Conservation (phyloP, 2,888 invertebrate species). For the Tipula lateralis region DNA sequence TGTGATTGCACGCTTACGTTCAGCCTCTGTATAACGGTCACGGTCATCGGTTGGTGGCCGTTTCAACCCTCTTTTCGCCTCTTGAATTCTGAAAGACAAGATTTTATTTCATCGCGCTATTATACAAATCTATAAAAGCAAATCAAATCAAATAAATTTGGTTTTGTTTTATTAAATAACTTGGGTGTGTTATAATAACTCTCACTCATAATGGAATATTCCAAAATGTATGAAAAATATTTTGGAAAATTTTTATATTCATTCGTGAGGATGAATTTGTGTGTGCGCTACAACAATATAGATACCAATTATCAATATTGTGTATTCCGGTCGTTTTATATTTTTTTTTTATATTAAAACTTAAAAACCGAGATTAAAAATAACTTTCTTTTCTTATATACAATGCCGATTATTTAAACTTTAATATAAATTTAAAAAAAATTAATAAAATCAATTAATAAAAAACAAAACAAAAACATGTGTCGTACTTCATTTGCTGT, state of each 20-base stretch:
- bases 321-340: background rate
- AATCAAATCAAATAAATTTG: background rate
- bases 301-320: background rate
- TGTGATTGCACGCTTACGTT: slow-evolving; percentile 45
- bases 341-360: background rate
- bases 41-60: slow-evolving; percentile 42
- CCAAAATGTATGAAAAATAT: slow-evolving; percentile 1
- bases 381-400: background rate
- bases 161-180: background rate
- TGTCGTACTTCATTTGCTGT: slow-evolving; percentile 62
- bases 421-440: slow-evolving; percentile 5
- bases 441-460: background rate
- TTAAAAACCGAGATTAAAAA: background rate
- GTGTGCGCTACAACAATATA: background rate
- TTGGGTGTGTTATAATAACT: background rate
- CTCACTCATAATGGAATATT: background rate
- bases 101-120: background rate
- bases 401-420: background rate
- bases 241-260: background rate
- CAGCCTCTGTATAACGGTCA: slow-evolving; percentile 41
- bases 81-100: slow-evolving; percentile 43
- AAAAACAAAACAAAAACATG: slow-evolving; percentile 26
- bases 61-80: slow-evolving; percentile 45
- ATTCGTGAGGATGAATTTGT: background rate
- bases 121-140: slow-evolving; percentile 26